Evolutionary conservation across 2,888 invertebrate species (phyloP), one percentile per base, ranked within the genome.

Genomic region (Polymixis lichenea): DNA sequence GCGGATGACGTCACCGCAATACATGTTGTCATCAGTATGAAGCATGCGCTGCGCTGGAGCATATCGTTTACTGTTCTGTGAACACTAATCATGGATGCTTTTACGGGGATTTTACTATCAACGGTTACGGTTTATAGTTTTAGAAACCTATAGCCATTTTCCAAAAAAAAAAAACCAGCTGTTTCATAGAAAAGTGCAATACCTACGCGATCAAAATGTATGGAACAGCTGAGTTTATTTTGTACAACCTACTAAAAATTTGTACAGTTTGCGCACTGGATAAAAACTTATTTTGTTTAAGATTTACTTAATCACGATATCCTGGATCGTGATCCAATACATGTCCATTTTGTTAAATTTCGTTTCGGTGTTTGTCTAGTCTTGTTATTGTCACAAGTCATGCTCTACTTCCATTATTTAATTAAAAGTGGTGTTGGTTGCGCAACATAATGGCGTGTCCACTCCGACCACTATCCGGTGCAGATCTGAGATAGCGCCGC

Each of bases 401-500:
- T 28, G 77, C 83, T 82, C 83, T 72, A 80, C 64, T 68, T 77
- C 60, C 58, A 25, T 53, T 62, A 74, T 70, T 58, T 53, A 78
- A 84, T 84, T 74, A 75, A n/a, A 51, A 22, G 56, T n/a, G 66
- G 55, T 65, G n/a, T 61, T 51, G 32, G 67, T 85, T 82, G 78
- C 51, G 70, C 68, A 84, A 72, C 64, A 43, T 61, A 58, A 71
- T 75, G 65, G 61, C 51, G 32, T 43, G 77, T 72, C 69, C 82
- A 66, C 69, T 38, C 58, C 11, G 32, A 25, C 51, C 64, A 38
- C 67, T 81, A 64, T 83, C 85, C 70, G 72, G 72, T 66, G 56
- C 77, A 73, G 85, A 86, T 84, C 43, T 49, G 51, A 66, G 83
- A 84, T 86, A 86, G 80, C 67, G 74, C 61, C 82, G 85, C 74